Evolutionary conservation across 2,113 vertebrate genomes (phyloP).

Genomic region (Rattus norvegicus): GRCr8 NC_086028.1:2855001-2855500

Average conservation of each 20-base stretch:
- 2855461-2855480: not conserved
- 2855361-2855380: not conserved
- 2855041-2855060: not conserved
- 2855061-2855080: not conserved
- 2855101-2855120: not conserved
- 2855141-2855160: not conserved
- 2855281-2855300: not conserved
- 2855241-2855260: not conserved
- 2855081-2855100: not conserved
- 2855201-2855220: not conserved
- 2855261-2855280: not conserved
- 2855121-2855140: not conserved
- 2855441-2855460: not conserved
- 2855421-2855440: not conserved
- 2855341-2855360: not conserved
- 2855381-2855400: not conserved
- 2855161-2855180: not conserved
- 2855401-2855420: not conserved
- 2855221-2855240: not conserved
- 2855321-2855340: not conserved
- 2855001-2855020: not conserved
- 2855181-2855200: not conserved
- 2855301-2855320: not conserved
- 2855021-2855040: not conserved
- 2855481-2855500: not conserved